phyloP scores from a whole-genome alignment of 2,888 invertebrate species.

The Ganaspis brasiliensis region DNA sequence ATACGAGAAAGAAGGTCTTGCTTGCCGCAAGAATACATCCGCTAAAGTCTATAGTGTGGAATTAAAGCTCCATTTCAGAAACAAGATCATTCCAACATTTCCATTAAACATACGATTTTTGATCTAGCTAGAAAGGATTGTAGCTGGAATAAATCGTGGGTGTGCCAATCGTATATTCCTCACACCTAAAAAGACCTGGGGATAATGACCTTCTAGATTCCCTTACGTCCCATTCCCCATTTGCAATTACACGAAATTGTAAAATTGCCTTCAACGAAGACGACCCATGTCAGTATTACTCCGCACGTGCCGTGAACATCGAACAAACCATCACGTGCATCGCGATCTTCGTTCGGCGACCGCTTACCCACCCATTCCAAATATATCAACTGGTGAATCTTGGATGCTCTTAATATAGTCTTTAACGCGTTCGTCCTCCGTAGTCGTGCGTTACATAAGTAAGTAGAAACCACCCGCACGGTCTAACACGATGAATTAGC shows the following conservation, averaged over 20 bases:
- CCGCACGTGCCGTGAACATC: constrained; percentile 36
- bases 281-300: constrained; percentile 10
- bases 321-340: constrained; percentile 41
- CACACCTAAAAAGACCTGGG: not conserved
- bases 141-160: not conserved
- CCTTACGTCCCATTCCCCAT: not conserved
- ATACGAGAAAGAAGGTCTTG: constrained; percentile 13
- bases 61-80: not conserved
- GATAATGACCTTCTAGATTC: constrained; percentile 19
- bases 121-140: not conserved
- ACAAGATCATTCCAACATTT: not conserved
- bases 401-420: constrained; percentile 54
- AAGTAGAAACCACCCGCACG: constrained; percentile 45
- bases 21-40: not conserved
- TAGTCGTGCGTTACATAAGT: constrained; percentile 42
- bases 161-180: constrained; percentile 6
- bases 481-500: constrained; percentile 1
- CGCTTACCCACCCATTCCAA: constrained; percentile 46
- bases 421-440: constrained; percentile 51
- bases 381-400: constrained; percentile 55
- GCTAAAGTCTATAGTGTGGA: not conserved
- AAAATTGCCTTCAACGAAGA: constrained; percentile 14
- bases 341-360: constrained; percentile 33
- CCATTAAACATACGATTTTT: not conserved
- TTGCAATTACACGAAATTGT: constrained; percentile 28